Evolutionary conservation across 53 echinoderm and acorn worm species (phyloP).

Genomic region (Hippasteria phrygiana): DNA sequence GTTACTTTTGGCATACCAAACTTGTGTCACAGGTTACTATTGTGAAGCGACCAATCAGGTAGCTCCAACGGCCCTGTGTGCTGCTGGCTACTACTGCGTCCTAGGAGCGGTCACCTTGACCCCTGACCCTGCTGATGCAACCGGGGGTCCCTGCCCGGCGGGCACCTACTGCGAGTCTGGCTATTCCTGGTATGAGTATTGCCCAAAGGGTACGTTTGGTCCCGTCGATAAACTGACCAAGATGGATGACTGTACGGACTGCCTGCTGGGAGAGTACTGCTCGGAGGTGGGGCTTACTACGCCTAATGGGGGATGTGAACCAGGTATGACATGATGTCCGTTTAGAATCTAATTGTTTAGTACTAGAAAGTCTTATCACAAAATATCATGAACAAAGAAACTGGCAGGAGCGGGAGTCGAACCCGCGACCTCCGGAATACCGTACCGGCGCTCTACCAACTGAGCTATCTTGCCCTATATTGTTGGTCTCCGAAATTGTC

Average conservation of each 20-base stretch:
- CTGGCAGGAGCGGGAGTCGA: too few relatives aligned
- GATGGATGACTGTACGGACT: conserved; percentile 87
- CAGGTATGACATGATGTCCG: neutral
- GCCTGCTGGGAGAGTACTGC: conserved; percentile 89
- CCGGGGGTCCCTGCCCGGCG: conserved; percentile 94
- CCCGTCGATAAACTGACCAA: conserved; percentile 75
- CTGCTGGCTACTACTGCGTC: conserved; percentile 94
- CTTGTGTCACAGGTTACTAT: conserved; percentile 80
- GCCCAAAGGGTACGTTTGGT: conserved; percentile 98
- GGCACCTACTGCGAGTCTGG: conserved; percentile 96
- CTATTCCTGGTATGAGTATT: conserved; percentile 82
- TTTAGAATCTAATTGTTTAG: too few relatives aligned
- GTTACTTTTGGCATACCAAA: too few relatives aligned
- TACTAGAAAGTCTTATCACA: too few relatives aligned
- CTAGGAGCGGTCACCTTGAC: conserved; percentile 82
- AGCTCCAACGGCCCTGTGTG: conserved; percentile 80
- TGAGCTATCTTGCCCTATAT: too few relatives aligned
- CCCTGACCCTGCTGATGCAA: conserved; percentile 81
- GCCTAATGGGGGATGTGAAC: conserved; percentile 86
- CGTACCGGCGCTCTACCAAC: too few relatives aligned
- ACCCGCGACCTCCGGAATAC: too few relatives aligned
- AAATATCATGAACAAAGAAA: too few relatives aligned
- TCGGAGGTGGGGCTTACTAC: conserved; percentile 85
- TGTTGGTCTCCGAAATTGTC: too few relatives aligned
- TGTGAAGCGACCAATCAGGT: conserved; percentile 97